Percentiles rank a stretch among this genome's conserved stretches.
These are phyloP conservation scores for Drosophila testacea DNA, from an alignment of 2,888 invertebrate genomes.

Conservation along the genomic window DNA sequence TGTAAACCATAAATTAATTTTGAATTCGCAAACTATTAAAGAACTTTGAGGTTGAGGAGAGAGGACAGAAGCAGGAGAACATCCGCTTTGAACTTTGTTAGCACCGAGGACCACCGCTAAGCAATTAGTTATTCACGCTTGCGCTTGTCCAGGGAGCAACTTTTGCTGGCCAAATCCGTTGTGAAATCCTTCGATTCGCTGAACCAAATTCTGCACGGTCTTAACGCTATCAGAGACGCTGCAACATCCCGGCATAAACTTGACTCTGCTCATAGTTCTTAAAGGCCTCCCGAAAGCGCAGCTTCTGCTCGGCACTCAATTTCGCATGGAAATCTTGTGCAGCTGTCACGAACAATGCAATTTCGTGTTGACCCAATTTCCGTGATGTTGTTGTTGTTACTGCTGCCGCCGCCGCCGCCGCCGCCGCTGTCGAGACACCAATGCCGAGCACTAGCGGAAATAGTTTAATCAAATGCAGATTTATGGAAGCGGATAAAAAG, in stretches of 20 bases:
- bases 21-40: slow-evolving; percentile 79
- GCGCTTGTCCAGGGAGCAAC: slow-evolving; percentile 58
- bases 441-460: slow-evolving; percentile 84
- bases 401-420: slow-evolving; percentile 22
- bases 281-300: slow-evolving; percentile 84
- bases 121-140: slow-evolving; percentile 84
- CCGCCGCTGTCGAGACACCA: slow-evolving; percentile 50
- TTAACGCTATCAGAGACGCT: slow-evolving; percentile 70
- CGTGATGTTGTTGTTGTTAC: slow-evolving; percentile 35
- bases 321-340: slow-evolving; percentile 85
- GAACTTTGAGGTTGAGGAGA: slow-evolving; percentile 52
- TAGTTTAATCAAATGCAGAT: slow-evolving; percentile 85
- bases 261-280: slow-evolving; percentile 79
- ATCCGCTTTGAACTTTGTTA: slow-evolving; percentile 64
- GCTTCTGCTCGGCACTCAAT: slow-evolving; percentile 84
- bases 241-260: slow-evolving; percentile 82
- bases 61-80: slow-evolving; percentile 19
- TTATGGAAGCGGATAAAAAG: slow-evolving; percentile 85
- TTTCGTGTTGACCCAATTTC: slow-evolving; percentile 85
- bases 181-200: slow-evolving; percentile 23
- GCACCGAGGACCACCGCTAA: slow-evolving; percentile 33
- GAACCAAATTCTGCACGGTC: slow-evolving; percentile 4
- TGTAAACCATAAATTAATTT: slow-evolving; percentile 82
- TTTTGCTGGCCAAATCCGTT: slow-evolving; percentile 37
- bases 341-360: slow-evolving; percentile 85